Conservation (phyloP, 1,140 invertebrate species). For the Leptinotarsa lineolata region DNA sequence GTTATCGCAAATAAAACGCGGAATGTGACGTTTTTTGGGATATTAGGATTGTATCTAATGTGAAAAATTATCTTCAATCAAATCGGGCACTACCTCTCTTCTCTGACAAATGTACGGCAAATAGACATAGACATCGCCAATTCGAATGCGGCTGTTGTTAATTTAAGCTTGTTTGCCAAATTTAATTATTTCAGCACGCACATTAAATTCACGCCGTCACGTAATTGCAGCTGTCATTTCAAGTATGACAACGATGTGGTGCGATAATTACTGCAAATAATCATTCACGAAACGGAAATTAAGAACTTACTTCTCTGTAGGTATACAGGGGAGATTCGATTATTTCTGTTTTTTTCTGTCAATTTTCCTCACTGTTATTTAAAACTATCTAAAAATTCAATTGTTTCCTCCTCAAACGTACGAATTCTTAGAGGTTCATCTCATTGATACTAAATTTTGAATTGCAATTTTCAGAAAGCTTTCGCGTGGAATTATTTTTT, state of each 20-base stretch:
- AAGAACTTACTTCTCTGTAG: not conserved
- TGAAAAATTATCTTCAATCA: not conserved
- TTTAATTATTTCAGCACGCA: not conserved
- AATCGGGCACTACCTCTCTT: not conserved
- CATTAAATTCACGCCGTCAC: constrained; percentile 1
- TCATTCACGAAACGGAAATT: not conserved
- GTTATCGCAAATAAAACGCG: no score
- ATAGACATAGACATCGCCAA: not conserved
- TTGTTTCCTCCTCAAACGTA: no score
- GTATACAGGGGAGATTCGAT: not conserved
- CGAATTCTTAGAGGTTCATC: no score
- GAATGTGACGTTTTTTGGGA: no score
- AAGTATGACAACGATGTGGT: constrained; percentile 1
- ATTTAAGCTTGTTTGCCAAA: not conserved
- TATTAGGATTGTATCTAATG: no score
- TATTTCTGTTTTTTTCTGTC: no score
- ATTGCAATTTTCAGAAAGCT: no score
- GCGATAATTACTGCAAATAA: not conserved
- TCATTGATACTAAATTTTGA: no score
- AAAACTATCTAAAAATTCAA: no score
- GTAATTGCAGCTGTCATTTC: constrained; percentile 6
- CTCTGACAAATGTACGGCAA: not conserved
- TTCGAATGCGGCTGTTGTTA: not conserved
- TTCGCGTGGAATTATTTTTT: no score
- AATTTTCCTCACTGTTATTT: no score